These are phyloP conservation scores for Empidonax alnorum DNA, from an alignment of 2,113 vertebrate species.

Conservation along the genomic window DNA sequence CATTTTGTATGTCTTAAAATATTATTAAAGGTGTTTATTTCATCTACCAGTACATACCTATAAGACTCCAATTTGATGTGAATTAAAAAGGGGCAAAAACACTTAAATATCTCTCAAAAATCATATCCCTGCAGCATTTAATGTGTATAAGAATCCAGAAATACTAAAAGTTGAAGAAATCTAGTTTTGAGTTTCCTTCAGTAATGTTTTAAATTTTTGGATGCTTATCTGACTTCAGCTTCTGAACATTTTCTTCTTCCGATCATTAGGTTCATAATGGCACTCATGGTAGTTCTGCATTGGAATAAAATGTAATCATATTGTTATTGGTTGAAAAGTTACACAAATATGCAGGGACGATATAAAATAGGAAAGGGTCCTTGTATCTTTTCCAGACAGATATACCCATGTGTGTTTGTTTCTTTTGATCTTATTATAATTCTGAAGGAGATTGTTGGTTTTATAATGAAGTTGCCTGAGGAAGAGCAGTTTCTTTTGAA, in stretches of 20 bases:
- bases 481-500: background rate
- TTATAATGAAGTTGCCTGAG: background rate
- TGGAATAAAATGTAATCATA: background rate
- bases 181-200: background rate
- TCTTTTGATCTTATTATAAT: background rate
- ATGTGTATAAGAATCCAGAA: background rate
- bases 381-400: background rate
- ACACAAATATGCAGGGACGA: background rate
- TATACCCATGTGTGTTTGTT: background rate
- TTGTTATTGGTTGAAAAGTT: background rate
- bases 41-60: background rate
- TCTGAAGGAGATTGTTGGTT: background rate
- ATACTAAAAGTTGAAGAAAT: background rate
- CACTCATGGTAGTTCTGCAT: background rate
- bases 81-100: background rate
- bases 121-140: background rate
- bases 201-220: background rate
- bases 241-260: background rate
- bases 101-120: background rate
- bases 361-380: background rate
- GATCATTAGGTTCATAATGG: background rate
- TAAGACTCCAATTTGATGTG: background rate
- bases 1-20: background rate
- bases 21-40: slow-evolving; percentile 6
- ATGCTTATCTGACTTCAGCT: background rate